phyloP scores from a whole-genome alignment of 2,113 vertebrate genomes.

The Rhodinocichla rosea region DNA sequence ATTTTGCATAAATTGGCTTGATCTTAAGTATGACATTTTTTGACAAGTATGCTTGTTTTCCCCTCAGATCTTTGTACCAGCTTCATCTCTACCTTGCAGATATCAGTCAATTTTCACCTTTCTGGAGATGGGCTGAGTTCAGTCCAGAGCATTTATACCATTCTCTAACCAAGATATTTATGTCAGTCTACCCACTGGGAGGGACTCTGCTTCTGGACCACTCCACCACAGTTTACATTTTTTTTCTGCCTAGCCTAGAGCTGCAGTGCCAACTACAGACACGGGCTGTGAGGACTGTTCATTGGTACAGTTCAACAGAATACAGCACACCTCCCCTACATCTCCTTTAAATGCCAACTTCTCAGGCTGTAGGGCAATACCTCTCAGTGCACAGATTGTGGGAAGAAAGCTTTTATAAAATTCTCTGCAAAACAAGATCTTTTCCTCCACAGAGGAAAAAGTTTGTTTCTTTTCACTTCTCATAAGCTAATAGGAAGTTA shows the following conservation, averaged over 20 bases:
- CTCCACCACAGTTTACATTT: neutral
- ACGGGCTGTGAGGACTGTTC: neutral
- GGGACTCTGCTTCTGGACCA: neutral
- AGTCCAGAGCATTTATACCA: neutral
- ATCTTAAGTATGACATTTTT: neutral
- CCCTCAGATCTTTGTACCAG: neutral
- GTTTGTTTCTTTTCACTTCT: neutral
- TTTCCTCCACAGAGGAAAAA: neutral
- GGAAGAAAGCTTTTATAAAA: neutral
- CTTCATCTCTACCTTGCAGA: neutral
- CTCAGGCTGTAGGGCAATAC: neutral
- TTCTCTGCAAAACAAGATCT: neutral
- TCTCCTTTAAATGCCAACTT: neutral
- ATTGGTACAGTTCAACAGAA: neutral
- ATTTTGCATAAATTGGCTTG: neutral
- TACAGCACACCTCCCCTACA: neutral
- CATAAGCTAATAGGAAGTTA: neutral
- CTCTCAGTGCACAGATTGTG: neutral
- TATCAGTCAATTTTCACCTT: neutral
- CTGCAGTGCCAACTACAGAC: accelerated
- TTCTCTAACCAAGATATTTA: neutral
- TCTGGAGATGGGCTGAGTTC: neutral
- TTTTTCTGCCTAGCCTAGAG: neutral
- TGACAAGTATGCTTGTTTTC: neutral
- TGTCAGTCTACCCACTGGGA: neutral